These are phyloP conservation scores for Polydesmus complanatus DNA, from an alignment of 2,888 invertebrate genomes.

Conservation along the genomic window DNA sequence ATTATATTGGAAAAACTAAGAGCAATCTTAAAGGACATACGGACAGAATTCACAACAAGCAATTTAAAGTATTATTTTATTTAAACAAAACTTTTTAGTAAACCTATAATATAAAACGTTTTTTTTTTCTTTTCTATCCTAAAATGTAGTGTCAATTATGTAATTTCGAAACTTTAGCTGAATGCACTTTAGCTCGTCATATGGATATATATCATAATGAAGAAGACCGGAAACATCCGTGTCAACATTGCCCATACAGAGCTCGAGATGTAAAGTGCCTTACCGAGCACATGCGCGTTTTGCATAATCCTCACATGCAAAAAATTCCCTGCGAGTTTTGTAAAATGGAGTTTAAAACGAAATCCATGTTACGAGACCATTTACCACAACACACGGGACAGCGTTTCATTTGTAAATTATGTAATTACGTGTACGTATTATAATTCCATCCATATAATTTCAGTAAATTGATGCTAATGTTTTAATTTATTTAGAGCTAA, in stretches of 20 bases:
- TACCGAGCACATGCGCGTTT: slow-evolving; percentile 12
- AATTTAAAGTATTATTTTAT: slow-evolving; percentile 14
- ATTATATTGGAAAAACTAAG: slow-evolving; percentile 14
- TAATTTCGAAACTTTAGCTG: slow-evolving; percentile 10
- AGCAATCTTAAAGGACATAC: slow-evolving; percentile 11
- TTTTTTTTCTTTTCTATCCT: neutral
- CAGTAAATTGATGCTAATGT: neutral
- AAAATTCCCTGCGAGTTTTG: slow-evolving; percentile 32
- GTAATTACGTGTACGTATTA: slow-evolving; percentile 12
- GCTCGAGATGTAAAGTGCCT: slow-evolving; percentile 13
- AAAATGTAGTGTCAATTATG: slow-evolving; percentile 5
- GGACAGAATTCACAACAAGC: slow-evolving; percentile 13
- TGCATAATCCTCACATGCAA: slow-evolving; percentile 8
- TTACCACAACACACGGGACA: slow-evolving; percentile 31
- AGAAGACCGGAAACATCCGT: slow-evolving; percentile 11
- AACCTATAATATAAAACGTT: too few relatives aligned
- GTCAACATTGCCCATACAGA: slow-evolving; percentile 11
- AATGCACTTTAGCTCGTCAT: slow-evolving; percentile 6
- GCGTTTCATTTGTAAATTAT: slow-evolving; percentile 11
- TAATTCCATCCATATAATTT: neutral
- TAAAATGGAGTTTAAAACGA: slow-evolving; percentile 35
- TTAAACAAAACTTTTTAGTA: too few relatives aligned
- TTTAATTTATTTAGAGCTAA: slow-evolving; percentile 8
- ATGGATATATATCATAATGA: slow-evolving; percentile 15
- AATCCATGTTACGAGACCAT: slow-evolving; percentile 35